A percentile compares a stretch with the other conserved stretches of the same genome.
Conservation (phyloP, 2,888 invertebrate genomes). For the Metallyticus violacea region DNA sequence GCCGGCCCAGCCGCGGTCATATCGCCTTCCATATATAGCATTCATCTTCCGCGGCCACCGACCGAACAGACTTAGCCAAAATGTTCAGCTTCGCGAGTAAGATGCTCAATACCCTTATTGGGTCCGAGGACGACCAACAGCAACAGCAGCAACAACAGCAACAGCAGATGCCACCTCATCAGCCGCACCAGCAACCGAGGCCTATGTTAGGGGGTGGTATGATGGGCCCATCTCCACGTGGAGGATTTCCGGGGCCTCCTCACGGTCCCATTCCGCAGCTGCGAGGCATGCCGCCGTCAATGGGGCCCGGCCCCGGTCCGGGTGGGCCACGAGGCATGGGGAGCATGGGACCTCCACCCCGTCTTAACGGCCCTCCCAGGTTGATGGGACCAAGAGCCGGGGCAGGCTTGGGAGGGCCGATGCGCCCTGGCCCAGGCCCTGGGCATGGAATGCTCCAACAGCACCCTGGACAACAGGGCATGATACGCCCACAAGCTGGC, state of each 20-base stretch:
- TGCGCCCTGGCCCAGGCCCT: constrained; percentile 30
- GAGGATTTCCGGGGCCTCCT: constrained; percentile 34
- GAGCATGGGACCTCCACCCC: constrained; percentile 26
- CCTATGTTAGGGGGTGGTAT: constrained; percentile 13
- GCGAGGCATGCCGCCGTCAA: constrained; percentile 27
- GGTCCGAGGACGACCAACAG: constrained; percentile 42
- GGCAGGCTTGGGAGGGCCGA: constrained; percentile 13
- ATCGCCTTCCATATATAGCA: too few relatives aligned
- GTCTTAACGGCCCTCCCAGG: constrained; percentile 27
- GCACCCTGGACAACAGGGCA: constrained; percentile 14
- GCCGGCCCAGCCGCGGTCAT: too few relatives aligned
- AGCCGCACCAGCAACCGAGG: constrained; percentile 32
- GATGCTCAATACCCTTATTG: constrained; percentile 48
- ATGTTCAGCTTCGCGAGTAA: constrained; percentile 50
- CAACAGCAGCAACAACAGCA: constrained; percentile 35
- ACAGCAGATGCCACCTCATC: constrained; percentile 35
- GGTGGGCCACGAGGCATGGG: constrained; percentile 24
- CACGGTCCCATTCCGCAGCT: constrained; percentile 25
- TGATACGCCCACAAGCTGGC: constrained; percentile 15
- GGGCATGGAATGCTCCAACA: constrained; percentile 16
- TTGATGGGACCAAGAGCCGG: constrained; percentile 29
- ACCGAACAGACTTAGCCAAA: constrained; percentile 28
- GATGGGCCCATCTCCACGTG: constrained; percentile 36
- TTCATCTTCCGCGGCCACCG: background rate
- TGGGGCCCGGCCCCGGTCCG: constrained; percentile 19